These are phyloP conservation scores for Pheosia gnoma DNA, from an alignment of 2,888 invertebrate species.

Conservation along the genomic window DNA sequence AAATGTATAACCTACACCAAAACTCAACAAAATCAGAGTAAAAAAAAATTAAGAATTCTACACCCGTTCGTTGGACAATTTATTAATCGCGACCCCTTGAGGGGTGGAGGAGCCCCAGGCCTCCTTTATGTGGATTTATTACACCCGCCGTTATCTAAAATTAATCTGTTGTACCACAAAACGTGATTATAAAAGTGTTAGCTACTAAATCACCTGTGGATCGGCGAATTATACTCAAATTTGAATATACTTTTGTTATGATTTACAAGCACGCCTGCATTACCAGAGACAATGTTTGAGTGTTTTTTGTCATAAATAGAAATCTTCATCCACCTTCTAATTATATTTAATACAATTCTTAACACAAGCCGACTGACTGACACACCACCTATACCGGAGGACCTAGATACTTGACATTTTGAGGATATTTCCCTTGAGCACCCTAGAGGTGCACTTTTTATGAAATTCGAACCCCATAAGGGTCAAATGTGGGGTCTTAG, in stretches of 20 bases:
- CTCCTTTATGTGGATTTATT: constrained; percentile 21
- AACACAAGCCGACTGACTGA: too few species aligned
- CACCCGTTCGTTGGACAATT: constrained; percentile 5
- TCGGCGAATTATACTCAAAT: neutral
- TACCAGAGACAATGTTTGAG: neutral
- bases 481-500: too few species aligned
- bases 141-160: constrained; percentile 33
- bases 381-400: too few species aligned
- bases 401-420: too few species aligned
- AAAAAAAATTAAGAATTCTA: constrained; percentile 6
- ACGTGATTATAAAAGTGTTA: neutral
- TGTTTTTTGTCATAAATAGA: too few species aligned
- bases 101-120: neutral
- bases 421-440: too few species aligned
- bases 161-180: constrained; percentile 22
- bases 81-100: constrained; percentile 3
- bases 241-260: neutral
- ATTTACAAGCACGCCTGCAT: neutral
- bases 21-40: neutral
- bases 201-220: neutral
- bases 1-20: neutral
- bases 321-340: too few species aligned
- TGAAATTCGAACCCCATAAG: too few species aligned
- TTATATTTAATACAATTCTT: too few species aligned
- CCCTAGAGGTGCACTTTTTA: too few species aligned